phyloP scores from a whole-genome alignment of 2,888 invertebrate species.

The Apodemia zela region DNA sequence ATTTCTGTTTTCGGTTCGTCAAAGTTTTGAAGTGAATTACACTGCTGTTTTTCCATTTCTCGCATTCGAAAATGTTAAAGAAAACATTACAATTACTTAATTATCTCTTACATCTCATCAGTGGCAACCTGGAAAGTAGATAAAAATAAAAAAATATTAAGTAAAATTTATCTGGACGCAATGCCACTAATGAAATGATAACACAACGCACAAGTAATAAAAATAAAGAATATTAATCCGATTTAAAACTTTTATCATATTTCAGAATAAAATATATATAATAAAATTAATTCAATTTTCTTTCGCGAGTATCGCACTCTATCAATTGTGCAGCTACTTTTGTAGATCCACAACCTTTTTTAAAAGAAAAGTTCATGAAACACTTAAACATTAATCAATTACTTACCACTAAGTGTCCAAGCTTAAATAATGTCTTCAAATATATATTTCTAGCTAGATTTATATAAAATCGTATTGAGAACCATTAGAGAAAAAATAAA shows the following conservation, averaged over 20 bases:
- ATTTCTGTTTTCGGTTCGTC: conserved; percentile 73
- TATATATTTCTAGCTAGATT: conserved; percentile 48
- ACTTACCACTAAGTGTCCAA: conserved; percentile 51
- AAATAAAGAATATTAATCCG: conserved; percentile 21
- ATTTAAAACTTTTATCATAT: conserved; percentile 24
- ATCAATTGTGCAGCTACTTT: conserved; percentile 75
- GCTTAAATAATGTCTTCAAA: conserved; percentile 41
- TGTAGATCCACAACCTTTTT: conserved; percentile 71
- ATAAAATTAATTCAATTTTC: conserved; percentile 51
- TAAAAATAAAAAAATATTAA: conserved; percentile 68
- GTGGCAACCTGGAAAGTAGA: conserved; percentile 65
- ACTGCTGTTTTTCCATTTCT: conserved; percentile 76
- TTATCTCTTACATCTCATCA: conserved; percentile 64
- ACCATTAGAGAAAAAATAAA: conserved; percentile 68
- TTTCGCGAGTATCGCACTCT: conserved; percentile 67
- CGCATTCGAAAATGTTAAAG: conserved; percentile 50
- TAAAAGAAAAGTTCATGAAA: conserved; percentile 71
- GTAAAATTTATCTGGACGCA: conserved; percentile 44
- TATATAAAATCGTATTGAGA: conserved; percentile 52
- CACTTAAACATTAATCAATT: conserved; percentile 49
- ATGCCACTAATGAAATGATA: conserved; percentile 27
- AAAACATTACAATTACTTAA: conserved; percentile 63
- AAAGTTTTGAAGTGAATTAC: conserved; percentile 78
- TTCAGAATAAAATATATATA: conserved; percentile 26
- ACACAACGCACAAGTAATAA: conserved; percentile 26